Evolutionary conservation across 2,888 invertebrate species (phyloP).

Genomic region (Eupithecia centaureata): DNA sequence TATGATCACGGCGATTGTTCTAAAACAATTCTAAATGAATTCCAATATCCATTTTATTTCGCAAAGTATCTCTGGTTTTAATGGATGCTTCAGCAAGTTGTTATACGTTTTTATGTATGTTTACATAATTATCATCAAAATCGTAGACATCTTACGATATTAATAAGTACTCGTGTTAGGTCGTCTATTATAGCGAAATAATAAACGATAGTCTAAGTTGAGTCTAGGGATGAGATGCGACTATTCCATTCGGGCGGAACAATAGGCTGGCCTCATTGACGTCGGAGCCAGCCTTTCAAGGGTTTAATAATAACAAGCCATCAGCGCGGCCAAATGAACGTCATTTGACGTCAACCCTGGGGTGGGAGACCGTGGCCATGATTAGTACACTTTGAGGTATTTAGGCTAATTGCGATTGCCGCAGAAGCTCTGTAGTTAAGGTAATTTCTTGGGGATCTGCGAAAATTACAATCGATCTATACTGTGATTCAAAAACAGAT

Average conservation of each 20-base stretch:
- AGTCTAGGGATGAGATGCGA: conserved; percentile 23
- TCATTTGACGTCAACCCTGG: conserved; percentile 49
- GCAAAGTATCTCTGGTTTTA: neutral
- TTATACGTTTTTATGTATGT: too few species aligned
- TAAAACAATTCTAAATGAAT: neutral
- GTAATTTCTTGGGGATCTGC: neutral
- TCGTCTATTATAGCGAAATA: neutral
- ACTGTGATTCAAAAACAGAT: too few species aligned
- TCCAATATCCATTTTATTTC: neutral
- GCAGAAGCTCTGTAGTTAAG: conserved; percentile 39
- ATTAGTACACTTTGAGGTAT: conserved; percentile 52
- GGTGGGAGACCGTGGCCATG: conserved; percentile 52
- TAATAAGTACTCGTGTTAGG: neutral
- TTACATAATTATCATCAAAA: too few species aligned
- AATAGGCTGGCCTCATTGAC: conserved; percentile 51
- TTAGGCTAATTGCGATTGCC: conserved; percentile 60
- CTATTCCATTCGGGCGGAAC: conserved; percentile 55
- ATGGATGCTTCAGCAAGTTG: neutral
- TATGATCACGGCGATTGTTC: neutral
- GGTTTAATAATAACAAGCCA: conserved; percentile 58
- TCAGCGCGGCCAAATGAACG: conserved; percentile 49
- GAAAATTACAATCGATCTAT: neutral
- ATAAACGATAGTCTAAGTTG: conserved; percentile 1
- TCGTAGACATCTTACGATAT: neutral
- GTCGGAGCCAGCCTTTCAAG: conserved; percentile 49